Percentiles rank a stretch among this genome's conserved stretches.
These are phyloP conservation scores for Ctena decussata DNA, from an alignment of 2,888 invertebrate genomes.

Conservation along the genomic window DNA sequence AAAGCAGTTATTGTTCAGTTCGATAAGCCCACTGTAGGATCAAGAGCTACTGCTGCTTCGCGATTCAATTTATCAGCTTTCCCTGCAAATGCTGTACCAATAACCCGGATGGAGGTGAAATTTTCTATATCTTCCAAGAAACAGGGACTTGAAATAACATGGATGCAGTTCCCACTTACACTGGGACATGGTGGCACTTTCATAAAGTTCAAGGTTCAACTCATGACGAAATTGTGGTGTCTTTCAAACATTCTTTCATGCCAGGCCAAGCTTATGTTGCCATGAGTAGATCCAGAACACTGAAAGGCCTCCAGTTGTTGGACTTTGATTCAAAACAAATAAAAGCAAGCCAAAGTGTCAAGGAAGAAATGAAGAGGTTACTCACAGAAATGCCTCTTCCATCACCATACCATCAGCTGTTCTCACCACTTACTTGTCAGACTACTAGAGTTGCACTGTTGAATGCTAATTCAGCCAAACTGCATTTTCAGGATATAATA, in stretches of 20 bases:
- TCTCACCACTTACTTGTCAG: conserved; percentile 20
- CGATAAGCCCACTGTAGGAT: conserved; percentile 43
- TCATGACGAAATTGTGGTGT: conserved; percentile 17
- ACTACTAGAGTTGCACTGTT: conserved; percentile 20
- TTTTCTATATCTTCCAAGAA: conserved; percentile 29
- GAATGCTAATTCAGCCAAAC: conserved; percentile 35
- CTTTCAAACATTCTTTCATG: conserved; percentile 44
- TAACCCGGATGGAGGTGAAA: conserved; percentile 3
- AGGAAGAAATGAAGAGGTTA: background rate
- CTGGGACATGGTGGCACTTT: conserved; percentile 6
- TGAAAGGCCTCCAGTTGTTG: conserved; percentile 40
- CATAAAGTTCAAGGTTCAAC: background rate
- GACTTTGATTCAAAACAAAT: conserved; percentile 3
- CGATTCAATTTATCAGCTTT: conserved; percentile 16
- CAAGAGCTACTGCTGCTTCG: conserved; percentile 34
- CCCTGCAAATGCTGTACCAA: background rate
- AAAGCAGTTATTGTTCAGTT: conserved; percentile 17
- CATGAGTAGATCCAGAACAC: conserved; percentile 47
- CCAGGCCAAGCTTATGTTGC: conserved; percentile 63
- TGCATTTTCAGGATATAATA: conserved; percentile 28
- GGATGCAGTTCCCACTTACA: conserved; percentile 57
- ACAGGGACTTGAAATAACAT: conserved; percentile 19
- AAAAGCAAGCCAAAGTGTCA: background rate
- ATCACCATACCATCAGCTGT: conserved; percentile 18
- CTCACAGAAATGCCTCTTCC: conserved; percentile 4